phyloP scores from a whole-genome alignment of 2,113 vertebrate species.

The Etheostoma spectabile region DNA sequence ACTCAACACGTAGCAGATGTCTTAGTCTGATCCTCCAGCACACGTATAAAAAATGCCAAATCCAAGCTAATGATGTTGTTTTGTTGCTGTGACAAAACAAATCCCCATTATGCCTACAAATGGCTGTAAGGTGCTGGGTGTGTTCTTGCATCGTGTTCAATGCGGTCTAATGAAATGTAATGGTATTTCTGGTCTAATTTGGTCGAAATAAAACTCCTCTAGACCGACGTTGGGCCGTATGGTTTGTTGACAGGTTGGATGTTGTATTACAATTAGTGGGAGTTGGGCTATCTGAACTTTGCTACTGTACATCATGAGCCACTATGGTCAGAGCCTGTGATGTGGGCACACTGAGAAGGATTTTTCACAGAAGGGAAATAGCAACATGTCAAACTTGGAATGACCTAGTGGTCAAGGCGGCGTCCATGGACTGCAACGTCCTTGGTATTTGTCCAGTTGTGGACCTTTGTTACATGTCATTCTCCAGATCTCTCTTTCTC shows the following conservation, averaged over 20 bases:
- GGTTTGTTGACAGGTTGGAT: neutral
- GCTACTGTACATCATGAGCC: neutral
- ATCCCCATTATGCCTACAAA: slow-evolving; percentile 46
- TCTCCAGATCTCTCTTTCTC: neutral
- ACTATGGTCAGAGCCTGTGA: neutral
- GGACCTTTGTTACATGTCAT: neutral
- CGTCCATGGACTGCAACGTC: neutral
- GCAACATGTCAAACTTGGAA: neutral
- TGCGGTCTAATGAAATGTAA: neutral
- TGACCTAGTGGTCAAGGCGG: neutral
- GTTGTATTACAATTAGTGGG: neutral
- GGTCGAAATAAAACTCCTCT: neutral
- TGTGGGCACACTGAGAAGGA: neutral
- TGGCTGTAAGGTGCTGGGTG: slow-evolving; percentile 21
- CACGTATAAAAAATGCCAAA: slow-evolving; percentile 69
- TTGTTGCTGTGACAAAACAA: slow-evolving; percentile 58
- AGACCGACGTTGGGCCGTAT: neutral
- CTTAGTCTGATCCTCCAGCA: slow-evolving; percentile 64
- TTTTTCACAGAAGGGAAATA: neutral
- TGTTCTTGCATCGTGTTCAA: slow-evolving; percentile 6
- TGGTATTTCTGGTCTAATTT: neutral
- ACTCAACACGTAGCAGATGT: slow-evolving; percentile 82
- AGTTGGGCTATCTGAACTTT: neutral
- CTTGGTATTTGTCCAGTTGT: neutral
- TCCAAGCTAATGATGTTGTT: slow-evolving; percentile 70